Conservation (phyloP, 2,888 invertebrate species). For the Cephus rjabovi region DNA sequence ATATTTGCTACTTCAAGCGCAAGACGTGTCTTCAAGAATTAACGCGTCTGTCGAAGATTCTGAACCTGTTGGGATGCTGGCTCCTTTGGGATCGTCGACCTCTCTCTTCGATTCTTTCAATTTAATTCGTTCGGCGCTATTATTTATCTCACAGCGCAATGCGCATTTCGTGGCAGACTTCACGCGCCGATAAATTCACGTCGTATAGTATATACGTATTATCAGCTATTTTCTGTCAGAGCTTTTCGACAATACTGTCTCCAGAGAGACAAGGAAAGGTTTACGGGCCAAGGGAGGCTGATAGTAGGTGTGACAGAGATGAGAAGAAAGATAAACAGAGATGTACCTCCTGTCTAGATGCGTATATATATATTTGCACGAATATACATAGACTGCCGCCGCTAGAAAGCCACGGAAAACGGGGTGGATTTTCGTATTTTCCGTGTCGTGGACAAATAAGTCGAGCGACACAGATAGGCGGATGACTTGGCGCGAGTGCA, state of each 20-base stretch:
- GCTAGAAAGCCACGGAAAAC: not conserved
- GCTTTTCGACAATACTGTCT: not conserved
- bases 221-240: not conserved
- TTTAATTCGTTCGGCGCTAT: not conserved
- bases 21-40: not conserved
- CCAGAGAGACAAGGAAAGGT: not conserved
- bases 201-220: not conserved
- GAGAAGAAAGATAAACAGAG: too few relatives aligned
- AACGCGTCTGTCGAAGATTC: not conserved
- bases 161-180: not conserved
- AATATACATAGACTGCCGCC: not conserved
- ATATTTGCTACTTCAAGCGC: not conserved
- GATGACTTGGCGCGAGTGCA: conserved; percentile 29
- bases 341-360: too few relatives aligned
- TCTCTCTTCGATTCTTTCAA: not conserved
- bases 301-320: too few relatives aligned
- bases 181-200: conserved; percentile 3
- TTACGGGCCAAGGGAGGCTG: not conserved
- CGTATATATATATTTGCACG: not conserved
- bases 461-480: conserved; percentile 24
- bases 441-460: conserved; percentile 30
- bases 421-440: conserved; percentile 18
- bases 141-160: not conserved
- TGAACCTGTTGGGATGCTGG: not conserved
- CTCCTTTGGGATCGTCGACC: not conserved